These are phyloP conservation scores for Epistrophe eligans DNA, from an alignment of 2,888 invertebrate genomes.

Conservation along the genomic window DNA sequence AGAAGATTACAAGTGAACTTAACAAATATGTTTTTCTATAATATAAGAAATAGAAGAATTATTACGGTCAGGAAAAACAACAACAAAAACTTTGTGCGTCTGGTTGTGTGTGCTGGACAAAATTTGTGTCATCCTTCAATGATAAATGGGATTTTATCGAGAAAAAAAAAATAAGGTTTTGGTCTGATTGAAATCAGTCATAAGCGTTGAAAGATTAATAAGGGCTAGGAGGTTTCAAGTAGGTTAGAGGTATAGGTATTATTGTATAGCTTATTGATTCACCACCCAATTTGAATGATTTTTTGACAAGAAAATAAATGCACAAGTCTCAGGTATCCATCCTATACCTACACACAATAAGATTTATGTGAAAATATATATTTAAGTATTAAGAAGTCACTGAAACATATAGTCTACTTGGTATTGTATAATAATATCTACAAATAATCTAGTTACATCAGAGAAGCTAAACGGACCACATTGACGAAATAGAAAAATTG, in stretches of 20 bases:
- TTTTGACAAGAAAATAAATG: slow-evolving; percentile 30
- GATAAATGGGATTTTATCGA: slow-evolving; percentile 48
- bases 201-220: slow-evolving; percentile 32
- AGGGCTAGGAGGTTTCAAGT: neutral
- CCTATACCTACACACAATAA: neutral
- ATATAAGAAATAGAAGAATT: slow-evolving; percentile 40
- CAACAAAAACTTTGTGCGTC: neutral
- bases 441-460: neutral
- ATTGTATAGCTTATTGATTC: slow-evolving; percentile 11
- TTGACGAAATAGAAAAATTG: neutral
- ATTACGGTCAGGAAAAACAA: slow-evolving; percentile 21
- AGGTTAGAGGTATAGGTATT: neutral
- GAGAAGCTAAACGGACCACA: neutral
- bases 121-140: slow-evolving; percentile 45
- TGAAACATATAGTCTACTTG: neutral
- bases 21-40: slow-evolving; percentile 42
- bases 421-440: neutral
- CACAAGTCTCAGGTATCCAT: neutral
- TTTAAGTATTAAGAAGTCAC: neutral
- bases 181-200: slow-evolving; percentile 38
- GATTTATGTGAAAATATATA: slow-evolving; percentile 12
- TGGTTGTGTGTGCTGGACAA: slow-evolving; percentile 22
- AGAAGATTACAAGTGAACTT: slow-evolving; percentile 51
- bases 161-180: slow-evolving; percentile 3
- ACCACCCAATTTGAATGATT: slow-evolving; percentile 47